These are phyloP conservation scores for Drosophila melanogaster DNA, from an alignment of 1,140 invertebrate genomes.

Conservation along the genomic window Release_6_plus_ISO1_MT NT_037436.4:6930001-6930500, in stretches of 20 bases:
- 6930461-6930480: too few species aligned
- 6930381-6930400: too few species aligned
- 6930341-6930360: too few species aligned
- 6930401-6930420: too few species aligned
- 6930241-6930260: not conserved
- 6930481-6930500: not conserved
- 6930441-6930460: too few species aligned
- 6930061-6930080: constrained; percentile 50
- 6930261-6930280: not conserved
- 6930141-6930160: constrained; percentile 22
- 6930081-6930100: constrained; percentile 52
- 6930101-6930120: constrained; percentile 44
- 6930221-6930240: not conserved
- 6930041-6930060: constrained; percentile 28
- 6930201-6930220: constrained; percentile 1
- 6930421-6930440: too few species aligned
- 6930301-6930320: too few species aligned
- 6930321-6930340: too few species aligned
- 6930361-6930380: too few species aligned
- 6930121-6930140: constrained; percentile 67
- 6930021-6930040: constrained; percentile 62
- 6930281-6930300: not conserved
- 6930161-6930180: constrained; percentile 54
- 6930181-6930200: constrained; percentile 42
- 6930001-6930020: constrained; percentile 58